phyloP scores from a whole-genome alignment of 2,113 vertebrate genomes.

The Parus major region DNA sequence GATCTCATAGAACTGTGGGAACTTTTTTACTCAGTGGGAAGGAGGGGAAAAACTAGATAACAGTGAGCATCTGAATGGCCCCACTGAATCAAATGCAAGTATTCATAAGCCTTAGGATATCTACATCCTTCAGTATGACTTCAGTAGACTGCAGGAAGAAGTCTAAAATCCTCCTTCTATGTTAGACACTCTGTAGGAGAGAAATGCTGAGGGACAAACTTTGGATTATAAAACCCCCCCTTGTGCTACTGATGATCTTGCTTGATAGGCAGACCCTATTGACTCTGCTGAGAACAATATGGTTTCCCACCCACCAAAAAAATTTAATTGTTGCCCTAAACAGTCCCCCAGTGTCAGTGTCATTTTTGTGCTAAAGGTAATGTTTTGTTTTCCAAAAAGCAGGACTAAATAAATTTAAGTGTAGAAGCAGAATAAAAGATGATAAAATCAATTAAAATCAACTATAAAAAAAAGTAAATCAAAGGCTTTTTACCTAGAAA shows the following conservation, averaged over 20 bases:
- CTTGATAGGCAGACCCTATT: neutral
- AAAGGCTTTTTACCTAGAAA: neutral
- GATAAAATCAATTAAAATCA: neutral
- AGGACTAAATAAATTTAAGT: neutral
- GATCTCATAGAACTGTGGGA: neutral
- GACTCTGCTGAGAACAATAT: neutral
- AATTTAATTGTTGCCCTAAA: neutral
- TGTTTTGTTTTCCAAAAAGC: neutral
- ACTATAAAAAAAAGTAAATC: neutral
- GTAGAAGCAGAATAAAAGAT: neutral
- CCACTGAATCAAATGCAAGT: neutral
- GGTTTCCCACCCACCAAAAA: accelerated
- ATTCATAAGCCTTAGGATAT: neutral
- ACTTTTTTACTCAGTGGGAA: neutral
- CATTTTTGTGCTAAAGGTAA: neutral
- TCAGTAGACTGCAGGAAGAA: neutral
- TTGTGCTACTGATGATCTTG: neutral
- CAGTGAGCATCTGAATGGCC: neutral
- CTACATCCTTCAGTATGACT: too few relatives aligned
- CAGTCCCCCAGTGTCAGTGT: neutral
- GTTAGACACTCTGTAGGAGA: neutral
- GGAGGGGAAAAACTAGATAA: accelerated
- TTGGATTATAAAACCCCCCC: neutral
- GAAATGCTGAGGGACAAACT: neutral
- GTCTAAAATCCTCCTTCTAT: neutral